These are phyloP conservation scores for Cossypha niveicapilla DNA, from an alignment of 2,797 vertebrate species.

Conservation along the genomic window DNA sequence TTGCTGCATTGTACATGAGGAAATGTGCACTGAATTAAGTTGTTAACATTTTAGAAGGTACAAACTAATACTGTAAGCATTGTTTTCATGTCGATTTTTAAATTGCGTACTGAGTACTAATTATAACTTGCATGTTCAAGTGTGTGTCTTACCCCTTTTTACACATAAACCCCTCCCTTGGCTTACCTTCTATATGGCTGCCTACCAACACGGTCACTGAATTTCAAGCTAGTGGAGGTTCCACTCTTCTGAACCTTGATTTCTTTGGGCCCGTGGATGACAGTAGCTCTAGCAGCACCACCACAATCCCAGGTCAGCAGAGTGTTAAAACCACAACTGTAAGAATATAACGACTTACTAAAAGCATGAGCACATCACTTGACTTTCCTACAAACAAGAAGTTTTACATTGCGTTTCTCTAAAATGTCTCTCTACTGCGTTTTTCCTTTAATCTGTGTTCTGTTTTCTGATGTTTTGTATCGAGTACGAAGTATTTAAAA, in stretches of 20 bases:
- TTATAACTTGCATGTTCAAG: constrained; percentile 84
- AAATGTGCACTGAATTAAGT: constrained; percentile 75
- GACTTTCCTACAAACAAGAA: constrained; percentile 85
- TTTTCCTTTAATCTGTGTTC: constrained; percentile 55
- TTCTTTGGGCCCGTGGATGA: constrained; percentile 92
- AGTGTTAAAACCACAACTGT: constrained; percentile 75
- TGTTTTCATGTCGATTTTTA: constrained; percentile 78
- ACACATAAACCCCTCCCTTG: constrained; percentile 80
- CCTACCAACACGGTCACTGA: constrained; percentile 83
- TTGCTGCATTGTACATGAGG: constrained; percentile 81
- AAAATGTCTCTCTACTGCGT: constrained; percentile 42
- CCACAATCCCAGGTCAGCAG: constrained; percentile 91
- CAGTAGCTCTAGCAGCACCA: constrained; percentile 84
- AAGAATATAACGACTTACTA: constrained; percentile 62
- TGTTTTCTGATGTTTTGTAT: constrained; percentile 63
- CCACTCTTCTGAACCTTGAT: constrained; percentile 91
- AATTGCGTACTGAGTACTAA: constrained; percentile 79
- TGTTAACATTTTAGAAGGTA: constrained; percentile 75
- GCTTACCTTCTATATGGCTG: constrained; percentile 83
- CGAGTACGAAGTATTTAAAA: constrained; percentile 51
- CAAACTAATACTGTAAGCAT: constrained; percentile 77
- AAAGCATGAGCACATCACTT: constrained; percentile 78
- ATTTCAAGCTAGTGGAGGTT: constrained; percentile 91
- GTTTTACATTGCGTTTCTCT: constrained; percentile 41
- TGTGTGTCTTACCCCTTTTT: constrained; percentile 85